Percentiles rank a stretch among this genome's conserved stretches.
Conservation (phyloP, 2,113 vertebrate genomes). For the Muntiacus muntjak region DNA sequence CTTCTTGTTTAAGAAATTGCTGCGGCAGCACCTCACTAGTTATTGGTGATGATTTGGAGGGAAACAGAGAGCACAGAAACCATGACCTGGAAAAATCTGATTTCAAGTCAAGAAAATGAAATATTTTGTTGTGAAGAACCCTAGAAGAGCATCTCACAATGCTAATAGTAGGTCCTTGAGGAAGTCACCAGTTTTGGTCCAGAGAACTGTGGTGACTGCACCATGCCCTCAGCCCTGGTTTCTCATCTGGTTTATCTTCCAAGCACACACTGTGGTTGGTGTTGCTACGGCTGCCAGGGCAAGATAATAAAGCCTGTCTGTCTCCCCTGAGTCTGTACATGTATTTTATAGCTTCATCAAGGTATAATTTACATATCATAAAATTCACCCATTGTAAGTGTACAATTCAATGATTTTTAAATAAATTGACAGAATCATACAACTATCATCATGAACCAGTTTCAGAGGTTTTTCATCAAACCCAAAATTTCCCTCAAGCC, state of each 20-base stretch:
- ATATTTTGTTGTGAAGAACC: not conserved
- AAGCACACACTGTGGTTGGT: not conserved
- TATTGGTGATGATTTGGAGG: not conserved
- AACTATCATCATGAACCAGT: not conserved
- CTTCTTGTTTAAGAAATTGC: not conserved
- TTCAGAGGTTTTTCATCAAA: not conserved
- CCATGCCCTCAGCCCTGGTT: not conserved
- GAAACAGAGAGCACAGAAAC: not conserved
- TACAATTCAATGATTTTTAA: not conserved
- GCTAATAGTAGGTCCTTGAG: not conserved
- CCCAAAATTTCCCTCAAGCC: not conserved
- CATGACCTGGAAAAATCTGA: not conserved
- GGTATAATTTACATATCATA: not conserved
- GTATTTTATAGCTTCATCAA: not conserved
- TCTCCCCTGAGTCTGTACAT: not conserved
- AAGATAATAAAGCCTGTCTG: not conserved
- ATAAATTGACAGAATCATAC: not conserved
- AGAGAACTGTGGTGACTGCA: not conserved
- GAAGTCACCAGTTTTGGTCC: not conserved
- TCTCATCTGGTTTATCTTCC: not conserved
- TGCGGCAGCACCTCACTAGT: not conserved
- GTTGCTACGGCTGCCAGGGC: not conserved
- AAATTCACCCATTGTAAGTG: not conserved
- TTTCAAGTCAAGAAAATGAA: not conserved
- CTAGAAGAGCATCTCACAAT: not conserved